phyloP scores from a whole-genome alignment of 1,140 invertebrate genomes.

The Amyelois transitella region DNA sequence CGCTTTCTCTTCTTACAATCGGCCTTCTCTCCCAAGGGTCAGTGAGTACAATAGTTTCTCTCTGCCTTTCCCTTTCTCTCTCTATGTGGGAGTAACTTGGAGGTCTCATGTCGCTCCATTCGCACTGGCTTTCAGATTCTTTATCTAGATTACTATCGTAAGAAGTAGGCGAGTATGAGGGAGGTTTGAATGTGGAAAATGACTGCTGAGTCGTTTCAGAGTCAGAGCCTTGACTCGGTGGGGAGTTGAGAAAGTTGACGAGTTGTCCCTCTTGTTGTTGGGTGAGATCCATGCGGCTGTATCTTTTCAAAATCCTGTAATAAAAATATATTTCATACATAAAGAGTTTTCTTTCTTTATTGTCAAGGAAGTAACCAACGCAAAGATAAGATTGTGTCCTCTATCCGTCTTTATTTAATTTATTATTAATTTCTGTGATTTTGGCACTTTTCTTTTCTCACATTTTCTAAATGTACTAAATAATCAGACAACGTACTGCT shows the following conservation, averaged over 20 bases:
- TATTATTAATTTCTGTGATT: too few species aligned
- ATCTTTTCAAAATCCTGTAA: conserved; percentile 77
- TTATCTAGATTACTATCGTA: conserved; percentile 65
- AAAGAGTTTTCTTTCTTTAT: too few species aligned
- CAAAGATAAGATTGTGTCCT: too few species aligned
- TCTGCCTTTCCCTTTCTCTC: conserved; percentile 32
- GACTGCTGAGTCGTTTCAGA: conserved; percentile 61
- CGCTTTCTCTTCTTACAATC: conserved; percentile 66
- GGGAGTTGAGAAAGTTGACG: conserved; percentile 79
- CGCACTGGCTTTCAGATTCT: conserved; percentile 55
- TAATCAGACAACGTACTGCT: too few species aligned
- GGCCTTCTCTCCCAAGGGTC: conserved; percentile 68
- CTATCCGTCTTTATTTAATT: too few species aligned
- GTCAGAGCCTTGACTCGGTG: conserved; percentile 61
- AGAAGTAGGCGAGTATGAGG: conserved; percentile 63
- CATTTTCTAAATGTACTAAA: too few species aligned
- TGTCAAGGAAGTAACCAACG: too few species aligned
- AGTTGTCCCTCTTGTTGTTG: conserved; percentile 76
- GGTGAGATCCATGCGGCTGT: conserved; percentile 78
- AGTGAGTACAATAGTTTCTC: conserved; percentile 72
- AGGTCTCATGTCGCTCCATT: conserved; percentile 69
- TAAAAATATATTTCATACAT: too few species aligned
- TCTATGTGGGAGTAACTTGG: conserved; percentile 73
- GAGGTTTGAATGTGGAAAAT: conserved; percentile 77
- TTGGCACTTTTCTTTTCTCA: too few species aligned